These are phyloP conservation scores for Lepidostoma basale DNA, from an alignment of 1,140 invertebrate genomes.

Conservation along the genomic window DNA sequence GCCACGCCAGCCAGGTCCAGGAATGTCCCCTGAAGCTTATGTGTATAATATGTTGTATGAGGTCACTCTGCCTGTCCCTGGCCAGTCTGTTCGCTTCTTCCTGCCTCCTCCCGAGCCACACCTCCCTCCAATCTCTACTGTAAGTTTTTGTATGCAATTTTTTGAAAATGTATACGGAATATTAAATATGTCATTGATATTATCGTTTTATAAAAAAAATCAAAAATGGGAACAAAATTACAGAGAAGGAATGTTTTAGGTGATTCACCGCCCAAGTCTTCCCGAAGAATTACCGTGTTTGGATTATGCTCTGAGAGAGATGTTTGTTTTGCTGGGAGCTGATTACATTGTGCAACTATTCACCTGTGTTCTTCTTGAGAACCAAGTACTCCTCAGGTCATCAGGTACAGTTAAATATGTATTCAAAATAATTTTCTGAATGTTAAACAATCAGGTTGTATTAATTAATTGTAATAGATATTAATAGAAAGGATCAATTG, in stretches of 20 bases:
- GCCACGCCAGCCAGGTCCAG: conserved; percentile 72
- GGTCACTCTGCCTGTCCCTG: conserved; percentile 85
- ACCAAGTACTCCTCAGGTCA: conserved; percentile 94
- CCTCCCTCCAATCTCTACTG: conserved; percentile 68
- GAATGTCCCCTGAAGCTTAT: conserved; percentile 87
- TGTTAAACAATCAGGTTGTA: too few species aligned
- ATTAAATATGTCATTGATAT: too few species aligned
- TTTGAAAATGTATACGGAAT: neutral
- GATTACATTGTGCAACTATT: conserved; percentile 93
- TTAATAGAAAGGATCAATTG: too few species aligned
- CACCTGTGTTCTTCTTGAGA: conserved; percentile 93
- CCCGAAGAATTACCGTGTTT: conserved; percentile 88
- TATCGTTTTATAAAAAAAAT: too few species aligned
- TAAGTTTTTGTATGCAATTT: conserved; percentile 48
- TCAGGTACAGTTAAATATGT: too few species aligned
- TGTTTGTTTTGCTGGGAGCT: conserved; percentile 87
- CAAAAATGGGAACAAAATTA: neutral
- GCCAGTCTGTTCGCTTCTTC: conserved; percentile 84
- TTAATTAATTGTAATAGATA: too few species aligned
- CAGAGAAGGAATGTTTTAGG: too few species aligned
- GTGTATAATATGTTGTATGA: conserved; percentile 96
- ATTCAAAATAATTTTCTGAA: too few species aligned
- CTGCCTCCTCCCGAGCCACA: conserved; percentile 76
- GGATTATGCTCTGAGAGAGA: conserved; percentile 88
- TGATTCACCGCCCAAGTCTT: conserved; percentile 74